Evolutionary conservation across 2,113 vertebrate genomes (phyloP).

Genomic region (Coracopsis vasa): DNA sequence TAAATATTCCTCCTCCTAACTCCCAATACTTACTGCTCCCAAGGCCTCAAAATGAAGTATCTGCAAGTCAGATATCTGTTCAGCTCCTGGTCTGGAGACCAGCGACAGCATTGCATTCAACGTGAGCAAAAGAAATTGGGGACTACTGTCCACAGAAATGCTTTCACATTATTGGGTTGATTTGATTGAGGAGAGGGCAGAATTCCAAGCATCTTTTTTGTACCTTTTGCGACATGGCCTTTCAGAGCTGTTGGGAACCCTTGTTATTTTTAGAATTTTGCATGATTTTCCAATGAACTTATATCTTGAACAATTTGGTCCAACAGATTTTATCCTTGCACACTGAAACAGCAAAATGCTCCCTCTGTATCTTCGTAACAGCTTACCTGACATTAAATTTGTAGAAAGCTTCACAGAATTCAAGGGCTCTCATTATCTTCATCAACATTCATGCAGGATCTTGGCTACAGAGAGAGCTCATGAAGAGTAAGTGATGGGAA

Average conservation of each 20-base stretch:
- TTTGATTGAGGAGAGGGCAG: not conserved
- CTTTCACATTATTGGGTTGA: not conserved
- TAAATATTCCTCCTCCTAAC: not conserved
- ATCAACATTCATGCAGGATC: not conserved
- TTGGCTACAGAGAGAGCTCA: not conserved
- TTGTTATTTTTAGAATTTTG: not conserved
- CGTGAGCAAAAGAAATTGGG: not conserved
- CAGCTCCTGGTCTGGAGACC: not conserved
- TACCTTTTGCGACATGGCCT: rapidly evolving
- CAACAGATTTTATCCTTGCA: not conserved
- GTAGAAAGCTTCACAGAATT: not conserved
- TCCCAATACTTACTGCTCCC: not conserved
- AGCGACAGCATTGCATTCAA: not conserved
- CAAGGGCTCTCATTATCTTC: not conserved
- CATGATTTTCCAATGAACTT: not conserved
- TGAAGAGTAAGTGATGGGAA: not conserved
- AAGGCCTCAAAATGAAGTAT: not conserved
- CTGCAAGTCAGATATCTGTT: not conserved
- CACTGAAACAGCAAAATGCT: not conserved
- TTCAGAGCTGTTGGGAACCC: not conserved
- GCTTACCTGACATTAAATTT: not conserved
- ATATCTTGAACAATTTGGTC: not conserved
- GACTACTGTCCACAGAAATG: not conserved
- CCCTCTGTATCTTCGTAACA: not conserved
- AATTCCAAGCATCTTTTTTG: not conserved